Evolutionary conservation across 2,888 invertebrate genomes (phyloP).

Genomic region (Dynastes grantii): DNA sequence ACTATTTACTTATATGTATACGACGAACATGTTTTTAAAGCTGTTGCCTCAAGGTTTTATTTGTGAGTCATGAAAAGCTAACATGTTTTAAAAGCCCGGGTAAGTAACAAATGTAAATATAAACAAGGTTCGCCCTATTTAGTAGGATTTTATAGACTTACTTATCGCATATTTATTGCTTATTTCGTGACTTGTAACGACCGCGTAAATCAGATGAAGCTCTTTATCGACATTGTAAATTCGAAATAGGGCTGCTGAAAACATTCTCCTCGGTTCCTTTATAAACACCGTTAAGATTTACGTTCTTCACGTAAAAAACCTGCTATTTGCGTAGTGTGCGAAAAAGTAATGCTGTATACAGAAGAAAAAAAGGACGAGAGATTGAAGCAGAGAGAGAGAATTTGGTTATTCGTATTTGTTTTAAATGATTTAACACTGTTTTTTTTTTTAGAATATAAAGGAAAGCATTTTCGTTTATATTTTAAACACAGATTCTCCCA

Average conservation of each 20-base stretch:
- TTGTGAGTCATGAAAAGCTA: too few relatives aligned
- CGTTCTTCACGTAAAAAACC: background rate
- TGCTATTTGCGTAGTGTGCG: background rate
- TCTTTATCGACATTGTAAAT: conserved; percentile 39
- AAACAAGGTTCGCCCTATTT: conserved; percentile 16
- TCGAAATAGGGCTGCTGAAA: conserved; percentile 23
- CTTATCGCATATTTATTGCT: conserved; percentile 37
- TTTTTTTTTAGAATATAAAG: background rate
- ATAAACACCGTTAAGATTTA: conserved; percentile 42
- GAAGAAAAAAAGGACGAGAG: background rate
- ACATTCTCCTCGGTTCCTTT: conserved; percentile 14
- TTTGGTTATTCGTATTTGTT: background rate
- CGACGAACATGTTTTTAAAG: too few relatives aligned
- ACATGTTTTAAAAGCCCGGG: too few relatives aligned
- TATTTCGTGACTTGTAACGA: conserved; percentile 39
- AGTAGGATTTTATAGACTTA: conserved; percentile 30
- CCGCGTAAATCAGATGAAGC: conserved; percentile 37
- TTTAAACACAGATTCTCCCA: too few relatives aligned
- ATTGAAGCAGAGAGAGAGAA: background rate
- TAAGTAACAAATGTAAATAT: background rate
- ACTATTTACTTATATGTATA: too few relatives aligned
- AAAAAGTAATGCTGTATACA: background rate
- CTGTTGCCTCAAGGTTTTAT: too few relatives aligned
- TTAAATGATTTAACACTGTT: background rate
- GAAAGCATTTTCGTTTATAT: too few relatives aligned